Evolutionary conservation across 2,113 vertebrate genomes (phyloP).

Genomic region (Sorex fumeus): DNA sequence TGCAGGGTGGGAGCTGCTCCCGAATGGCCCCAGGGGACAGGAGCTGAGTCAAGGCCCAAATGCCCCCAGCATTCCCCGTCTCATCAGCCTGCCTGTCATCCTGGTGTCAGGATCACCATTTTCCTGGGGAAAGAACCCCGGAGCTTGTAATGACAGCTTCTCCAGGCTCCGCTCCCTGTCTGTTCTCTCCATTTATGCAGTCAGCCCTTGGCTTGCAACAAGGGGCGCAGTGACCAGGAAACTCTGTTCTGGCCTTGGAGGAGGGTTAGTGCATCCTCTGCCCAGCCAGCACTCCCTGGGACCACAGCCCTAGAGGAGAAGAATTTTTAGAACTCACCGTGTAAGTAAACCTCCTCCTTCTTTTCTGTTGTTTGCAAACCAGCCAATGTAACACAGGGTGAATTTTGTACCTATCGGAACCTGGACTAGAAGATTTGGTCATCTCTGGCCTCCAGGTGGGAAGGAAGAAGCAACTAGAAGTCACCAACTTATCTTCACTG

Average conservation of each 20-base stretch:
- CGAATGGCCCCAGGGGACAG: background rate
- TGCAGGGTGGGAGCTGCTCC: background rate
- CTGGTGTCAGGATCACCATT: too few species aligned
- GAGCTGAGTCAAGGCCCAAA: background rate
- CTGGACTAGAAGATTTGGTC: background rate
- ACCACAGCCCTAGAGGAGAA: background rate
- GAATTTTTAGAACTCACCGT: background rate
- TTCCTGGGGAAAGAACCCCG: too few species aligned
- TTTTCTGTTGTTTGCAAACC: background rate
- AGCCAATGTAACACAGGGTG: background rate
- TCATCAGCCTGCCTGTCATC: background rate
- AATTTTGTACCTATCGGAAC: background rate
- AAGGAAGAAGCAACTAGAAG: background rate
- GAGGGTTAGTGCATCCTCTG: too few species aligned
- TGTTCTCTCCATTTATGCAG: background rate
- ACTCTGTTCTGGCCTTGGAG: too few species aligned
- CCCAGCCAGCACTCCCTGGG: background rate
- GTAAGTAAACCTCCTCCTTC: too few species aligned
- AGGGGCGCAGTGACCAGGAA: background rate
- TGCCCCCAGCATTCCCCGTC: background rate
- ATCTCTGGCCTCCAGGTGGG: rapidly evolving
- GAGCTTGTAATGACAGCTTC: too few species aligned
- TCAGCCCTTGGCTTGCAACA: background rate
- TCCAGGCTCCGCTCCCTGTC: background rate
- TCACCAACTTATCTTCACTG: background rate